Base-by-base conservation (phyloP, 2,888 invertebrate species). In the Phaonia tiefii region DNA sequence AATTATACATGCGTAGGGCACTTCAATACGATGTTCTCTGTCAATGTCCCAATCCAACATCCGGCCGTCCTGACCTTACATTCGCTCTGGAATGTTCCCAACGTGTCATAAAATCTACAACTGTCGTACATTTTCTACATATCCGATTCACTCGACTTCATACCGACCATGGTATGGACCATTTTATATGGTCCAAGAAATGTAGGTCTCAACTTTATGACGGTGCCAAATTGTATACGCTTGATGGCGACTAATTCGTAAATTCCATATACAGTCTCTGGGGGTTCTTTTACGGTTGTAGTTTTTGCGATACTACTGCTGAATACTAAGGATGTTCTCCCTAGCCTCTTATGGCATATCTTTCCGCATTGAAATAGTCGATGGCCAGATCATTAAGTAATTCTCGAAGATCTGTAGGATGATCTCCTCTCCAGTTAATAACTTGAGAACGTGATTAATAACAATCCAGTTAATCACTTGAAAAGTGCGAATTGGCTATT, bases 1-100 rank as follows among this genome's bases (percentile, higher is more conserved):
- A n/a, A n/a, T n/a, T n/a, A n/a, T n/a, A n/a, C n/a, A n/a, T n/a
- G n/a, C n/a, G n/a, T n/a, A n/a, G n/a, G n/a, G n/a, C n/a, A n/a
- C n/a, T n/a, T n/a, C n/a, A n/a, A n/a, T n/a, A n/a, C n/a, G n/a
- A n/a, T n/a, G n/a, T 49, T 77, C 71, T n/a, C 17, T 22, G 4
- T 26, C 37, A 44, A 70, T 76, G 75, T 31, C 75, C 70, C 15
- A 69, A 39, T 22, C 31, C 8, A 8, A 8, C 8, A 3, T 5
- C 70, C 73, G 66, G 67, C 71, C 74, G 15, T 76, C 66, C 79
- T 82, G 79, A 66, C 60, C 26, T 4, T 1, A n/a, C 76, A 79
- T 76, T 71, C 75, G 71, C 13, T 75, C 72, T 54, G 71, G 75
- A 72, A 75, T n/a, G 66, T 15, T 42, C 54, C 72, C 74, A 79